Evolutionary conservation across 2,113 vertebrate genomes (phyloP).

Genomic region (Budorcas taxicolor): DNA sequence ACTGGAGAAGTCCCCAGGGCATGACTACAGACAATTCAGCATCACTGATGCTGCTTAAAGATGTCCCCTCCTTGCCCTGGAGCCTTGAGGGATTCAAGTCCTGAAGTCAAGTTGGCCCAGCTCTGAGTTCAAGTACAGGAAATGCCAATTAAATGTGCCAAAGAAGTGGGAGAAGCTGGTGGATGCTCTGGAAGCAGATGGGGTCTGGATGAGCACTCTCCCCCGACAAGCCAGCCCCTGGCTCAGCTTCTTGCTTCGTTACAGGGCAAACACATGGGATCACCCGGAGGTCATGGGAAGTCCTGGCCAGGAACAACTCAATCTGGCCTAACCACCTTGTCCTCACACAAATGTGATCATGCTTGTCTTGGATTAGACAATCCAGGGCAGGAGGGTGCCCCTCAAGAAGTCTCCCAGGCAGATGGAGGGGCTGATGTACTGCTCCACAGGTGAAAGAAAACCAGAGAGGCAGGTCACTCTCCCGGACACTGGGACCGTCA

Average conservation of each 20-base stretch:
- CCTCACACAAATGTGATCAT: background rate
- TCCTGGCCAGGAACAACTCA: background rate
- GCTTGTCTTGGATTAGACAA: background rate
- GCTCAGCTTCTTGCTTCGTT: background rate
- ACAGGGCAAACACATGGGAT: background rate
- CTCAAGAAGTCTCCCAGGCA: background rate
- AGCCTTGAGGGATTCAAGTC: background rate
- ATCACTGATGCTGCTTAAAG: background rate
- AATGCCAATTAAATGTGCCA: background rate
- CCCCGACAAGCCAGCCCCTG: background rate
- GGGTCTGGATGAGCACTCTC: background rate
- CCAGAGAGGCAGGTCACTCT: background rate
- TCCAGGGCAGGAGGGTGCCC: background rate
- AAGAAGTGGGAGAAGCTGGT: background rate
- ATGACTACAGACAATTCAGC: background rate
- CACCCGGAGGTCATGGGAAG: background rate
- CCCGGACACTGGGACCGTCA: background rate
- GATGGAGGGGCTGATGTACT: rapidly evolving
- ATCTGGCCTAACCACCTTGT: background rate
- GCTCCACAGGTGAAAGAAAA: background rate
- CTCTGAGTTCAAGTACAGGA: background rate
- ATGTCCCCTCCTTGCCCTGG: background rate
- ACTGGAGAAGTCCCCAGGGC: background rate
- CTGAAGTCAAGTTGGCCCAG: background rate
- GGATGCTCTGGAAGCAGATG: background rate